phyloP scores from a whole-genome alignment of 2,113 vertebrate species.

The Pseudonaja textilis region DNA sequence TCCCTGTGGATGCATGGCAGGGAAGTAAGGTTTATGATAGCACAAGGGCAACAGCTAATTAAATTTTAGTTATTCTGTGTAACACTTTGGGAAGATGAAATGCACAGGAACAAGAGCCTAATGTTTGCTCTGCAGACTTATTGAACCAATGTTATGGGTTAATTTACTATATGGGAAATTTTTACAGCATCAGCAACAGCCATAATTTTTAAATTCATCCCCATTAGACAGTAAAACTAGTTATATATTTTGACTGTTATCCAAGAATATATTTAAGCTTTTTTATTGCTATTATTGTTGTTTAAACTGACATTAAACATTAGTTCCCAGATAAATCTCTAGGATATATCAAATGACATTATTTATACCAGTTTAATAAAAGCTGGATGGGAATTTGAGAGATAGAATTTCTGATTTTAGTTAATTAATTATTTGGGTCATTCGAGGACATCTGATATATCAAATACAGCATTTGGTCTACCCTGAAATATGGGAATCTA shows the following conservation, averaged over 20 bases:
- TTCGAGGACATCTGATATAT: background rate
- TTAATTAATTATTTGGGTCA: background rate
- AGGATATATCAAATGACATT: background rate
- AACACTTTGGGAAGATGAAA: background rate
- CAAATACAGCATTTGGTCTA: background rate
- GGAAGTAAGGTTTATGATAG: background rate
- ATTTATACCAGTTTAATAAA: background rate
- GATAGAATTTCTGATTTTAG: background rate
- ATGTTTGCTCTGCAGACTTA: conserved; percentile 15
- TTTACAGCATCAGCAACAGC: background rate
- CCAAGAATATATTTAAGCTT: background rate
- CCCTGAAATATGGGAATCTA: background rate
- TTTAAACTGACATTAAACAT: background rate
- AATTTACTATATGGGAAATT: conserved; percentile 10
- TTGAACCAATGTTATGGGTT: background rate
- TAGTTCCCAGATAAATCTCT: background rate
- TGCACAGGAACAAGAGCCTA: background rate
- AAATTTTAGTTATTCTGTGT: conserved; percentile 27
- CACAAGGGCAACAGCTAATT: conserved; percentile 4
- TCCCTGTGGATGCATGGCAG: background rate
- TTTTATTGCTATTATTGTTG: background rate
- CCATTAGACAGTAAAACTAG: background rate
- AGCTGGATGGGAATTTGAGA: background rate
- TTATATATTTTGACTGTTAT: conserved; percentile 4
- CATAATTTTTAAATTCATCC: conserved; percentile 9